A percentile compares a stretch with the other conserved stretches of the same genome.
phyloP scores from a whole-genome alignment of 2,113 vertebrate genomes.

The Symphodus melops region DNA sequence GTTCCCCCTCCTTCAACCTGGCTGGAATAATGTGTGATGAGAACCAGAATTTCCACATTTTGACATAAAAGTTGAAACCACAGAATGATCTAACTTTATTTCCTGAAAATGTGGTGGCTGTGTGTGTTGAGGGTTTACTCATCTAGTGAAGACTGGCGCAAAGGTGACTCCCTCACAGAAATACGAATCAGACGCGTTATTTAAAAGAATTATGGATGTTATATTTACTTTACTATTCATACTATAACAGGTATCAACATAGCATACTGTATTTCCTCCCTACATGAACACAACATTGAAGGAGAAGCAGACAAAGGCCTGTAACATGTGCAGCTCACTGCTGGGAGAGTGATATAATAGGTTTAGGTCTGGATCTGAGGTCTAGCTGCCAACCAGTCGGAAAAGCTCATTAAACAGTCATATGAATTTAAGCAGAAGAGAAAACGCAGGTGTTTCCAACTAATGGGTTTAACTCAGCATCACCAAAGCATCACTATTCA shows the following conservation, averaged over 20 bases:
- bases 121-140: too few species aligned
- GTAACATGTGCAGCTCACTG: constrained; percentile 28
- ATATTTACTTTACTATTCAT: too few species aligned
- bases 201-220: too few species aligned
- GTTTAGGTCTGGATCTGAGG: constrained; percentile 68
- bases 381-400: constrained; percentile 59
- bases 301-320: constrained; percentile 40
- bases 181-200: too few species aligned
- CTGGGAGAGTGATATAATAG: constrained; percentile 66
- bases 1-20: not conserved
- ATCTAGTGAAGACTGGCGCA: too few species aligned
- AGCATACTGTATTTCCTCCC: not conserved
- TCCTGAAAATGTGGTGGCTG: too few species aligned
- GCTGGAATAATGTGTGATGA: not conserved
- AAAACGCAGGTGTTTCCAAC: constrained; percentile 73
- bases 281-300: not conserved
- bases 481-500: constrained; percentile 69
- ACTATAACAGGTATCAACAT: not conserved
- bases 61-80: too few species aligned
- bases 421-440: constrained; percentile 74
- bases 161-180: too few species aligned
- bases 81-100: too few species aligned
- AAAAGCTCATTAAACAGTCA: constrained; percentile 80
- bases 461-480: constrained; percentile 74
- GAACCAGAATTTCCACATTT: not conserved